Percentiles rank a stretch among this genome's conserved stretches.
phyloP scores from a whole-genome alignment of 2,113 vertebrate genomes.

The Ia io region DNA sequence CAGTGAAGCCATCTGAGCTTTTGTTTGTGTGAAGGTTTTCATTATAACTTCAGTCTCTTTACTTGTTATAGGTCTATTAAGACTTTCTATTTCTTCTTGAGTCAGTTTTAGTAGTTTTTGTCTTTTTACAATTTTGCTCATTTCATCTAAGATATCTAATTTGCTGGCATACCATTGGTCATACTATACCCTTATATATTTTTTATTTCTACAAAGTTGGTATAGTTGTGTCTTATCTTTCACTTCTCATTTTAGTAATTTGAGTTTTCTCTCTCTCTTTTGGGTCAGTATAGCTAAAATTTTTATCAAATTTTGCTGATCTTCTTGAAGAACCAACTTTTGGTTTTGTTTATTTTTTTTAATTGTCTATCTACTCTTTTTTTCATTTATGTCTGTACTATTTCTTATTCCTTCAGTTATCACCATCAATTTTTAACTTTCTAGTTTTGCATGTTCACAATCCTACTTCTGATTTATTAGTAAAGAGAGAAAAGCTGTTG shows the following conservation, averaged over 20 bases:
- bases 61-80: not conserved
- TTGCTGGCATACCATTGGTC: not conserved
- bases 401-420: not conserved
- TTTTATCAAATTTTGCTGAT: not conserved
- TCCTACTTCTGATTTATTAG: not conserved
- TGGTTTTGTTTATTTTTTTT: not conserved
- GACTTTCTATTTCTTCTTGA: not conserved
- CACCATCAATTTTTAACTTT: not conserved
- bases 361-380: not conserved
- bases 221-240: not conserved
- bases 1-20: not conserved
- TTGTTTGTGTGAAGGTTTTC: not conserved
- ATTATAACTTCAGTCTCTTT: not conserved
- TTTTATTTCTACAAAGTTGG: not conserved
- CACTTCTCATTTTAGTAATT: not conserved
- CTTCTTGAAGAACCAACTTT: not conserved
- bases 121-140: not conserved
- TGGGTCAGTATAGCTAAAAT: not conserved
- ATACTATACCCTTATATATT: not conserved
- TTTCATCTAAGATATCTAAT: not conserved
- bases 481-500: not conserved
- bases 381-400: not conserved
- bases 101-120: not conserved
- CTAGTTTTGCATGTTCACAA: not conserved
- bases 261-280: not conserved